phyloP scores from a whole-genome alignment of 1,140 invertebrate genomes.

The Monochamus saltuarius region DNA sequence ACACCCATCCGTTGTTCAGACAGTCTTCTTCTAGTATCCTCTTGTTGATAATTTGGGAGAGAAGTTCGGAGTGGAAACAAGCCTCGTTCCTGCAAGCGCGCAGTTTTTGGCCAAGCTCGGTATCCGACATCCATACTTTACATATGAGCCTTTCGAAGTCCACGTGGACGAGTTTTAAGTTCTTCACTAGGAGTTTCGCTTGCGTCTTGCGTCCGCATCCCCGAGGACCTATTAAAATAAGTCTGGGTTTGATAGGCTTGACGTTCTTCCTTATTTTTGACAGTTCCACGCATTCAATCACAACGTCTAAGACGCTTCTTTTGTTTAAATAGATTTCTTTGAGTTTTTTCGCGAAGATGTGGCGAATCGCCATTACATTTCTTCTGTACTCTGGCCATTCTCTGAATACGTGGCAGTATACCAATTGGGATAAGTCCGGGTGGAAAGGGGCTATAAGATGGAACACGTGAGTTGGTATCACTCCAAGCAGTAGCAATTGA shows the following conservation, averaged over 20 bases:
- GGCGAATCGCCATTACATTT: constrained; percentile 35
- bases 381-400: constrained; percentile 44
- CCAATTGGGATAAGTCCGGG: constrained; percentile 38
- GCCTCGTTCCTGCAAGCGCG: constrained; percentile 49
- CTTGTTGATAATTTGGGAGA: constrained; percentile 54
- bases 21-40: constrained; percentile 58
- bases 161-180: constrained; percentile 56
- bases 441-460: constrained; percentile 50
- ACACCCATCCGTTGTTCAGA: constrained; percentile 61
- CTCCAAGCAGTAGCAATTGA: constrained; percentile 50
- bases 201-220: constrained; percentile 55
- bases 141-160: constrained; percentile 57
- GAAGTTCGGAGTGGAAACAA: constrained; percentile 52
- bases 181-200: constrained; percentile 48
- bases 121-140: constrained; percentile 53
- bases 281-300: constrained; percentile 36
- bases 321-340: constrained; percentile 22
- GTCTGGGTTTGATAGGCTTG: constrained; percentile 48
- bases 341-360: constrained; percentile 41
- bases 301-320: constrained; percentile 22
- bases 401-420: constrained; percentile 40
- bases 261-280: constrained; percentile 30
- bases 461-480: constrained; percentile 56
- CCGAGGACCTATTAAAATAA: constrained; percentile 55
- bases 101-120: constrained; percentile 54